Conservation (phyloP, 2,797 vertebrate species). For the Vultur gryphus region DNA sequence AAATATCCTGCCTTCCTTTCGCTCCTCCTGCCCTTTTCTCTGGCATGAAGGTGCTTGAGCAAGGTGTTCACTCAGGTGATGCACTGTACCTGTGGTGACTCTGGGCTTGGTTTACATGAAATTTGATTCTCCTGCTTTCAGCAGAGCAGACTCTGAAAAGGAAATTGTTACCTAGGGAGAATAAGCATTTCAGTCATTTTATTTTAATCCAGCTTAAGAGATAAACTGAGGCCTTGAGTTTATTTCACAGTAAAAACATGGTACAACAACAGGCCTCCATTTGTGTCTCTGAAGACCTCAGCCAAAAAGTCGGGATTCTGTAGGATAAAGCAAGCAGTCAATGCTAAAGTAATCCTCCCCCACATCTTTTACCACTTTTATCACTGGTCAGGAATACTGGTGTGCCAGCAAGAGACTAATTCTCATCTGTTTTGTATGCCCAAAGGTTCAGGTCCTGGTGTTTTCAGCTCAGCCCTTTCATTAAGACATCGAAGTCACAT, state of each 20-base stretch:
- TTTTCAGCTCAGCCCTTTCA: background rate
- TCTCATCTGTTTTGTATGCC: background rate
- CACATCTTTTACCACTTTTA: background rate
- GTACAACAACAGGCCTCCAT: background rate
- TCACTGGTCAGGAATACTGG: background rate
- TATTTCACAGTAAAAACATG: background rate
- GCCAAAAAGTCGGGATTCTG: background rate
- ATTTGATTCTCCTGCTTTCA: background rate
- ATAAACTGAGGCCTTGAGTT: background rate
- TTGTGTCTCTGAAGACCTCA: background rate
- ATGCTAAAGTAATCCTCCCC: background rate
- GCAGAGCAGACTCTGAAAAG: background rate
- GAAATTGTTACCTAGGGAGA: background rate
- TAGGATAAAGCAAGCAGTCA: background rate
- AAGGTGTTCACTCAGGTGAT: background rate
- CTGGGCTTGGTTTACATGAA: background rate
- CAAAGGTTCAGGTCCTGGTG: background rate
- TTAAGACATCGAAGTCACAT: background rate
- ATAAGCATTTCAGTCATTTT: background rate
- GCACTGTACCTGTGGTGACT: background rate
- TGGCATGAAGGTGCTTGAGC: background rate
- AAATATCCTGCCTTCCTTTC: background rate
- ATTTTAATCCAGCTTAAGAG: background rate
- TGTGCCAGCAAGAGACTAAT: background rate
- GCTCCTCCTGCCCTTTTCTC: background rate